phyloP scores from a whole-genome alignment of 2,888 invertebrate species.

The Hartigia nigra region DNA sequence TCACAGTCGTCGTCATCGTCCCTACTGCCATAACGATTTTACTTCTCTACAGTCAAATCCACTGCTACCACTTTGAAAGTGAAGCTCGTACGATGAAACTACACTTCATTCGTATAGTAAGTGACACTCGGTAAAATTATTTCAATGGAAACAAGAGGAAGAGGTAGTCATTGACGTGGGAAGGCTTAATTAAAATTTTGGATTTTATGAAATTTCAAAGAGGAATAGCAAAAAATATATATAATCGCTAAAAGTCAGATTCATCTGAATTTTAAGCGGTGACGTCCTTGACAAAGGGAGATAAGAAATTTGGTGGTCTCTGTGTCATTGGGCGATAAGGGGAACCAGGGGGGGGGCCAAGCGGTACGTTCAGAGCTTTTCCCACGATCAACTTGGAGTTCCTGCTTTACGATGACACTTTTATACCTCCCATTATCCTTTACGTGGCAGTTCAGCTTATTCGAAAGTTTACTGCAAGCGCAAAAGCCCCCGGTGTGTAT shows the following conservation, averaged over 20 bases:
- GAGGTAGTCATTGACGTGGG: not conserved
- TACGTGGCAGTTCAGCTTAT: not conserved
- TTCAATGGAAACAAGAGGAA: not conserved
- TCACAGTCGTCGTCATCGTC: not conserved
- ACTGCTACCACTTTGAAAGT: not conserved
- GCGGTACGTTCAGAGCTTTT: not conserved
- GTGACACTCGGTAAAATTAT: not conserved
- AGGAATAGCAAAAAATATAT: not conserved
- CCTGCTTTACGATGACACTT: not conserved
- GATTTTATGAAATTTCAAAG: not conserved
- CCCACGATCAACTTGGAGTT: not conserved
- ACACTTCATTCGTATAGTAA: not conserved
- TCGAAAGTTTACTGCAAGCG: not conserved
- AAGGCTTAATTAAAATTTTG: not conserved
- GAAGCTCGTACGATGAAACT: not conserved
- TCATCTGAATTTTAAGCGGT: too few species aligned
- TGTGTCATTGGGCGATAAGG: not conserved
- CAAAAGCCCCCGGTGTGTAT: not conserved
- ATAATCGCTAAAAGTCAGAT: too few species aligned
- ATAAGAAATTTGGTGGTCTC: not conserved
- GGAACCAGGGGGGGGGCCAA: not conserved
- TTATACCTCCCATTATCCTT: not conserved
- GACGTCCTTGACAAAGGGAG: not conserved
- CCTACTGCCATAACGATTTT: not conserved
- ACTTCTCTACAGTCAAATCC: not conserved